Percentiles rank a stretch among this genome's conserved stretches.
Evolutionary conservation across 2,797 vertebrate genomes (phyloP).

Genomic region (Macropus fuliginosus): DNA sequence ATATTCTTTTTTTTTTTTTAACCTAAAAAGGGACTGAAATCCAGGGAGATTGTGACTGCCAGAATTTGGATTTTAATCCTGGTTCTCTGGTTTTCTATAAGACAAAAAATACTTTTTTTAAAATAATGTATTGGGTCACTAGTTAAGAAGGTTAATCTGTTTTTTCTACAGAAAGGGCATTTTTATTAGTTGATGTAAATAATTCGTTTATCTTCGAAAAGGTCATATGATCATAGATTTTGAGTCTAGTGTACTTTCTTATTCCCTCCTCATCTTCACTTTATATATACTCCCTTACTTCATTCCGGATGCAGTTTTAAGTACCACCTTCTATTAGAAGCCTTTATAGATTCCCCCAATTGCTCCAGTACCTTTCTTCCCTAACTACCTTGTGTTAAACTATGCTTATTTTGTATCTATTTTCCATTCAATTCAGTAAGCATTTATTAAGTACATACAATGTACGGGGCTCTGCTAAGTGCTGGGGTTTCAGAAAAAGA

Average conservation of each 20-base stretch:
- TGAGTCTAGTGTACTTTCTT: background rate
- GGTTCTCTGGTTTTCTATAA: background rate
- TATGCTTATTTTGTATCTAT: background rate
- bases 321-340: background rate
- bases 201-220: background rate
- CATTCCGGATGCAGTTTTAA: background rate
- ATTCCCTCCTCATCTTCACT: background rate
- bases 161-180: background rate
- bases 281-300: background rate
- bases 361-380: background rate
- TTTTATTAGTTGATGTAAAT: background rate
- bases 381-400: background rate
- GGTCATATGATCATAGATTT: background rate
- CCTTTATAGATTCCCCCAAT: background rate
- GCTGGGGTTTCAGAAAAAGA: constrained; percentile 1
- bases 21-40: background rate
- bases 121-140: background rate
- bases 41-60: background rate
- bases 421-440: constrained; percentile 4
- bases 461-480: background rate
- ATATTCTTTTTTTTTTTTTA: background rate
- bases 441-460: constrained; percentile 12
- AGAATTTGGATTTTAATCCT: background rate
- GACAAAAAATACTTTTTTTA: background rate
- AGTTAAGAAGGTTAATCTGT: background rate